Percentiles rank a stretch among this genome's conserved stretches.
Evolutionary conservation across 2,888 invertebrate species (phyloP).

Genomic region (Lampropteryx suffumata): DNA sequence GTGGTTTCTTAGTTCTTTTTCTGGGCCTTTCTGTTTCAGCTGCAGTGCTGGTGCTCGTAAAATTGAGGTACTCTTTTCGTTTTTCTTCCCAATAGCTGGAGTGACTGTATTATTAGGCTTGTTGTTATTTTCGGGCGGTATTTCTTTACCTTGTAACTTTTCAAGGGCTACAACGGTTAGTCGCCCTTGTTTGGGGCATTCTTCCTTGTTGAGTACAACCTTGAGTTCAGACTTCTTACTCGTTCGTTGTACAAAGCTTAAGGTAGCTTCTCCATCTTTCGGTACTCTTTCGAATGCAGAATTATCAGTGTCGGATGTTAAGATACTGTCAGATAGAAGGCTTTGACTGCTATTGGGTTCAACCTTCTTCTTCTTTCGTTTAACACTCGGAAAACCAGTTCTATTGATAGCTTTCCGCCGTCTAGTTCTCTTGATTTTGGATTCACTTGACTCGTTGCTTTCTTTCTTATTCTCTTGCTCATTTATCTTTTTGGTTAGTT

Average conservation of each 20-base stretch:
- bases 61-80: conserved; percentile 54
- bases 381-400: conserved; percentile 93
- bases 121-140: conserved; percentile 50
- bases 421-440: conserved; percentile 75
- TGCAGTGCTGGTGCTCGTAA: conserved; percentile 73
- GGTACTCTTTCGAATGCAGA: conserved; percentile 87
- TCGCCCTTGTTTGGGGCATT: conserved; percentile 78
- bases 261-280: conserved; percentile 86
- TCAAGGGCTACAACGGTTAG: conserved; percentile 84
- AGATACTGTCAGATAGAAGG: conserved; percentile 59
- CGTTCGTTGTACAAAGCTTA: conserved; percentile 85
- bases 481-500: conserved; percentile 54
- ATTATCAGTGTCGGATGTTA: conserved; percentile 71
- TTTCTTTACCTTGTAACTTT: conserved; percentile 80
- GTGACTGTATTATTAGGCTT: conserved; percentile 42
- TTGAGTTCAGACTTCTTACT: conserved; percentile 73
- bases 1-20: conserved; percentile 68
- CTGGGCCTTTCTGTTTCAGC: conserved; percentile 66
- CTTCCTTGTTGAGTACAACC: conserved; percentile 77
- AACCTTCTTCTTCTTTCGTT: conserved; percentile 90
- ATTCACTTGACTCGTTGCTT: conserved; percentile 49
- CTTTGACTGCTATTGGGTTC: conserved; percentile 51
- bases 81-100: conserved; percentile 53
- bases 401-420: conserved; percentile 91
- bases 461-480: conserved; percentile 57